Evolutionary conservation across 2,888 invertebrate genomes (phyloP).

Genomic region (Spodoptera exigua): DNA sequence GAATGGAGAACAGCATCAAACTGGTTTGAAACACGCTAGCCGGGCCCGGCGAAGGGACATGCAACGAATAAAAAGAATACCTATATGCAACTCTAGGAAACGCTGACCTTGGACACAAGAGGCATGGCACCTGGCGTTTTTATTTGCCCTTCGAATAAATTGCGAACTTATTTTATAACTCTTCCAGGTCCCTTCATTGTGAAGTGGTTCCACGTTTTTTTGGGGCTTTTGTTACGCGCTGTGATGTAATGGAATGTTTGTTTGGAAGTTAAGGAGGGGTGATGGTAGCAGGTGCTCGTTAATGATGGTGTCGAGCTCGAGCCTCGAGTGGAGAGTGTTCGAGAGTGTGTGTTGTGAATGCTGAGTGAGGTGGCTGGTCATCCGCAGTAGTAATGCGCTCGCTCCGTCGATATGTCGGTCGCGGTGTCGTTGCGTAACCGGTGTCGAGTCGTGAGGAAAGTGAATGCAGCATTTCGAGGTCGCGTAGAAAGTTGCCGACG

Average conservation of each 20-base stretch:
- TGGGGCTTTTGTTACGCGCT: slow-evolving; percentile 52
- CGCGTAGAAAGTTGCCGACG: slow-evolving; percentile 86
- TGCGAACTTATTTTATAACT: slow-evolving; percentile 83
- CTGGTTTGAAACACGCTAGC: slow-evolving; percentile 87
- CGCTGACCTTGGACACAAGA: slow-evolving; percentile 87
- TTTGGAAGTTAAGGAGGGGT: slow-evolving; percentile 54
- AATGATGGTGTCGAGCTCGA: slow-evolving; percentile 59
- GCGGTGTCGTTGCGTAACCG: slow-evolving; percentile 85
- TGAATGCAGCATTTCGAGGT: slow-evolving; percentile 89
- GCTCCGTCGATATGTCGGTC: slow-evolving; percentile 81
- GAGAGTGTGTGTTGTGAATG: slow-evolving; percentile 54
- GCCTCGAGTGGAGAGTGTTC: slow-evolving; percentile 64
- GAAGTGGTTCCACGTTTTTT: slow-evolving; percentile 55
- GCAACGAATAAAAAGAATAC: slow-evolving; percentile 87
- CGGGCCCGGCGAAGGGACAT: slow-evolving; percentile 82
- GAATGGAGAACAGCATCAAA: slow-evolving; percentile 82
- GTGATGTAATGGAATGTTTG: slow-evolving; percentile 70
- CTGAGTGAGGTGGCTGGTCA: slow-evolving; percentile 55
- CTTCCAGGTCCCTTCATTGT: slow-evolving; percentile 64
- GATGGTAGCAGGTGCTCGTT: slow-evolving; percentile 52
- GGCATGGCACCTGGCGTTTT: slow-evolving; percentile 88
- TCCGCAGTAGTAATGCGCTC: slow-evolving; percentile 58
- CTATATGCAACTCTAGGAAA: slow-evolving; percentile 89
- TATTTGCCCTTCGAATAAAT: slow-evolving; percentile 85
- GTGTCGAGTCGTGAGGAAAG: slow-evolving; percentile 86